Base-by-base conservation (phyloP, 2,113 vertebrate genomes). In the Corydoras sp. region DNA sequence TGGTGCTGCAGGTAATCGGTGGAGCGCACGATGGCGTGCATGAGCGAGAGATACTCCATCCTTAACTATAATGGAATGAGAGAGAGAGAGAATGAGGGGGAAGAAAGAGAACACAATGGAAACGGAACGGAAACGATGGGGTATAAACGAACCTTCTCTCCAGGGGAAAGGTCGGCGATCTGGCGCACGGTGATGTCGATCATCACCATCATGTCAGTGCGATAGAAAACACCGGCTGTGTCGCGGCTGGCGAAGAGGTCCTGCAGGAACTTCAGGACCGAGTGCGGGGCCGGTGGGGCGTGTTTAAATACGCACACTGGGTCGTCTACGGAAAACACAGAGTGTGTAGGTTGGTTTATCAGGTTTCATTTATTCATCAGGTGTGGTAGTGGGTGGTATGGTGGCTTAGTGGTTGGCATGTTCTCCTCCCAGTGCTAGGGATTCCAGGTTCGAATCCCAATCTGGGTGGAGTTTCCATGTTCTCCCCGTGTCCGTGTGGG, bases 201-300 rank as follows among this genome's bases (percentile, higher is more conserved):
- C 87, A 98, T 94, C 15, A 96, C 97, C 95, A 98, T 97, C 96
- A 98, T 98, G 87, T 99, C 97, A 0, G 92, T 93, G 84, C 90
- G 91, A 85, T 99, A 99, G 89, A 99, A 99, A 86, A 98, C 94
- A 82, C 89, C 77, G 0, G 95, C 92, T 0, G 96, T 94, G 63
- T 93, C 83, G 4, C 77, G 80, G 83, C 85, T 90, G 80, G 93
- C 87, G 2, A 98, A 98, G 60, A 98, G 85, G 5, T 99, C 97
- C 87, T 98, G 96, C 71, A 99, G 93, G 68, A 99, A 96, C 90
- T 99, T 99, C 69, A 99, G 91, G 61, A 98, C 88, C 0, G 96
- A 89, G 82, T 99, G 95, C 0, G 93, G 93, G 0, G 95, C 93
- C 62, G 93, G 93, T 0, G 97, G 96, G 32, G 90, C 88, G 10